These are phyloP conservation scores for Acronicta alni DNA, from an alignment of 2,888 invertebrate genomes.

Conservation along the genomic window DNA sequence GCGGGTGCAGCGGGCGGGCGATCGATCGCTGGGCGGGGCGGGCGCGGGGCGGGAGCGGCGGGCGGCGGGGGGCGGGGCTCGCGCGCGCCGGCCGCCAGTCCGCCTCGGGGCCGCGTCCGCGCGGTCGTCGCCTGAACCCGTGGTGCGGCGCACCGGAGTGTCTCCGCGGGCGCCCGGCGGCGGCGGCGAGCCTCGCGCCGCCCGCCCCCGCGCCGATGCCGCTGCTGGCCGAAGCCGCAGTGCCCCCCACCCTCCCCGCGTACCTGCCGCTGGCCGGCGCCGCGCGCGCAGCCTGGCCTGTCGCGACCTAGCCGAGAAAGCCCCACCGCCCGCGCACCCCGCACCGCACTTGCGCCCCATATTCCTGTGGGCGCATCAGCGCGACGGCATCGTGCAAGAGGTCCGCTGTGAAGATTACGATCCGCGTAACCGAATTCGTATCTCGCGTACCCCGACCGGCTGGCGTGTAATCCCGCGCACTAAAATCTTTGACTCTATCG, in stretches of 20 bases:
- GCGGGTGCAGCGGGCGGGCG: slow-evolving; percentile 89
- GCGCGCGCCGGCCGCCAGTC: slow-evolving; percentile 78
- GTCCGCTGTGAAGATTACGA: slow-evolving; percentile 97
- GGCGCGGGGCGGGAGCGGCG: slow-evolving; percentile 67
- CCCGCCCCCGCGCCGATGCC: slow-evolving; percentile 88
- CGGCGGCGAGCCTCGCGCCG: slow-evolving; percentile 88
- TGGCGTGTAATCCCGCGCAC: slow-evolving; percentile 96
- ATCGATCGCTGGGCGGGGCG: slow-evolving; percentile 82
- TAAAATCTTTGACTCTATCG: slow-evolving; percentile 89
- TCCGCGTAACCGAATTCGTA: slow-evolving; percentile 94
- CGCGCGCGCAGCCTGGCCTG: slow-evolving; percentile 81
- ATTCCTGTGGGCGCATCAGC: slow-evolving; percentile 95
- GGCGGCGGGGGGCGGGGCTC: slow-evolving; percentile 72
- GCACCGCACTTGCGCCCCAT: slow-evolving; percentile 93
- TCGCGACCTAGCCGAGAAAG: slow-evolving; percentile 65
- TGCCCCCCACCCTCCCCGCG: slow-evolving; percentile 66
- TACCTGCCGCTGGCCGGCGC: slow-evolving; percentile 81
- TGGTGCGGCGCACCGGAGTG: slow-evolving; percentile 85
- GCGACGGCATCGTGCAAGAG: slow-evolving; percentile 94
- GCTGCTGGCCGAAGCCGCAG: slow-evolving; percentile 74
- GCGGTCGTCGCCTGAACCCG: slow-evolving; percentile 84
- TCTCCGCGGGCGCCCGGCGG: slow-evolving; percentile 84
- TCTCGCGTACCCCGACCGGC: slow-evolving; percentile 94
- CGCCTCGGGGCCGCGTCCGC: slow-evolving; percentile 87
- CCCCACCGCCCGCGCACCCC: slow-evolving; percentile 86